These are phyloP conservation scores for Desmophyllum pertusum DNA, from an alignment of 92 coral and sea anemone species.

Conservation along the genomic window DNA sequence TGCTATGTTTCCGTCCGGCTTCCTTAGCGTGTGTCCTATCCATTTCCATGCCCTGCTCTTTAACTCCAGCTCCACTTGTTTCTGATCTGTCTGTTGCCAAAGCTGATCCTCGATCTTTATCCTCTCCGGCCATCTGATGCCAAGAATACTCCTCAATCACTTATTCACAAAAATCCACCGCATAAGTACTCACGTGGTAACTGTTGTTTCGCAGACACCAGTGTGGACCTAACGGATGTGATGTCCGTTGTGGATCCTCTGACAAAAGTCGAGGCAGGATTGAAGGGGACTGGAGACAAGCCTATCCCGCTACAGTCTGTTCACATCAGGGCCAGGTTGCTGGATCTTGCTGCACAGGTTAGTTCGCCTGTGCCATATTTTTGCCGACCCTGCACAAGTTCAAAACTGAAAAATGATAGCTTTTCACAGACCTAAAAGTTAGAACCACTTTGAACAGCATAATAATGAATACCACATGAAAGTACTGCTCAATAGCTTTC, in stretches of 20 bases:
- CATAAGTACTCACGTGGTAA: background rate
- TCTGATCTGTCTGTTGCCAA: background rate
- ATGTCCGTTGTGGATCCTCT: constrained; percentile 86
- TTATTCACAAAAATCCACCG: background rate
- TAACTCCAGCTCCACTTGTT: no score
- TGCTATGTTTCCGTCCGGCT: no score
- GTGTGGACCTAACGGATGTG: constrained; percentile 80
- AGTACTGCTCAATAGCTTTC: background rate
- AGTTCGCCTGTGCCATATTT: background rate
- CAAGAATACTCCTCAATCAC: no score
- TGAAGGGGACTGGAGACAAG: constrained; percentile 83
- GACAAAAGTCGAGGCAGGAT: constrained; percentile 86
- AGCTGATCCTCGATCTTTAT: background rate
- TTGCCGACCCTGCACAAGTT: background rate
- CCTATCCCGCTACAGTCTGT: constrained; percentile 90
- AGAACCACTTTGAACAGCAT: no score
- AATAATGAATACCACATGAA: background rate
- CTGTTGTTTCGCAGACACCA: constrained; percentile 20
- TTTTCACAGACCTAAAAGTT: no score
- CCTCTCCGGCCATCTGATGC: no score
- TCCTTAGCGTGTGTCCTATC: no score
- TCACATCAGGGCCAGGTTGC: constrained; percentile 88
- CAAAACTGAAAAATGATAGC: background rate
- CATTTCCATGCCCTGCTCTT: no score
- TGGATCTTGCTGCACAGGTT: constrained; percentile 95